Conservation (phyloP, 2,113 vertebrate species). For the Alligator mississippiensis region DNA sequence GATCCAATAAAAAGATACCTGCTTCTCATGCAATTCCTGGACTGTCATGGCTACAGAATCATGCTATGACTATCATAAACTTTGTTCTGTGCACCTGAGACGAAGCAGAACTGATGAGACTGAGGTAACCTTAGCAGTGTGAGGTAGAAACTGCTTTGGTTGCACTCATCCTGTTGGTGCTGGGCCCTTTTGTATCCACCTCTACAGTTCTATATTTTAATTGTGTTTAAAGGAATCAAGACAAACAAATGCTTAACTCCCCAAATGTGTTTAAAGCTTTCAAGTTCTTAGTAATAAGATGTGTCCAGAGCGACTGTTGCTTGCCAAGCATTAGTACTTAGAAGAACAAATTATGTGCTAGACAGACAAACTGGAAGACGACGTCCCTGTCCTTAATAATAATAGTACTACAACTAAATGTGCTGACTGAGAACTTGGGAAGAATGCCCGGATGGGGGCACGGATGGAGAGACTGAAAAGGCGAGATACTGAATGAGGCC, state of each 20-base stretch:
- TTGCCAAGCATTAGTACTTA: not conserved
- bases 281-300: accelerated
- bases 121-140: not conserved
- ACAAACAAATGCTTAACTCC: not conserved
- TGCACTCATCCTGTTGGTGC: not conserved
- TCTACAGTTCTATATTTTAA: not conserved
- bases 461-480: accelerated
- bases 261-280: not conserved
- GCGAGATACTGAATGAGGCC: not conserved
- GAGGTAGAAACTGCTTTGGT: not conserved
- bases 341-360: not conserved
- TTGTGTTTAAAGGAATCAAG: not conserved
- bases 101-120: not conserved
- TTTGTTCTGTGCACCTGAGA: not conserved
- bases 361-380: not conserved
- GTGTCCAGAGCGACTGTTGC: not conserved
- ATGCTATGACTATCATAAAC: no score
- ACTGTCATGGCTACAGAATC: not conserved
- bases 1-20: no score
- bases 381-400: accelerated
- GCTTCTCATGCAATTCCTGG: not conserved
- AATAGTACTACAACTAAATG: not conserved
- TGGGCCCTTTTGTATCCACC: not conserved
- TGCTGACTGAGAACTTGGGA: not conserved
- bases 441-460: accelerated